A percentile compares a stretch with the other conserved stretches of the same genome.
phyloP scores from a whole-genome alignment of 2,888 invertebrate genomes.

The Leptura quadrifasciata region DNA sequence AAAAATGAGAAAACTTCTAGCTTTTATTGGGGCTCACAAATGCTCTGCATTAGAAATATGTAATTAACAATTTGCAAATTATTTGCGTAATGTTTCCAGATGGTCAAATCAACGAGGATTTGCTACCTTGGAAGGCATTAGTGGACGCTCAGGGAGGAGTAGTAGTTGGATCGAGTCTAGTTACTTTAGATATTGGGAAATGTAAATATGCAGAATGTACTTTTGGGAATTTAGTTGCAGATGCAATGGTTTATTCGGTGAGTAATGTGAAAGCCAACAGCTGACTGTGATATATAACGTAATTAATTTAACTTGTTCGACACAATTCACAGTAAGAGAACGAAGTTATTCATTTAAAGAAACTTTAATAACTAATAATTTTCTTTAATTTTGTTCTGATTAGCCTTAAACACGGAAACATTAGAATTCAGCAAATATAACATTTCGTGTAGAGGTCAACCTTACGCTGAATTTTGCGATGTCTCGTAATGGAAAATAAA shows the following conservation, averaged over 20 bases:
- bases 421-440: too few species aligned
- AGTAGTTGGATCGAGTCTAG: slow-evolving; percentile 58
- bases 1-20: too few species aligned
- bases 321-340: not conserved
- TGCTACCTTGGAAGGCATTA: slow-evolving; percentile 56
- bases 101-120: slow-evolving; percentile 52
- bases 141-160: slow-evolving; percentile 54
- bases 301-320: not conserved
- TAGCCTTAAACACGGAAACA: too few species aligned
- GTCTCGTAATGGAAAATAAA: too few species aligned
- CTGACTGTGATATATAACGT: not conserved
- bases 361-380: too few species aligned
- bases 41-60: too few species aligned
- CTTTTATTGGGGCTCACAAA: too few species aligned
- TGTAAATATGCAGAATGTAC: slow-evolving; percentile 83
- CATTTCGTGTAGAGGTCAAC: too few species aligned
- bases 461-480: too few species aligned
- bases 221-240: slow-evolving; percentile 83
- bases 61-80: too few species aligned
- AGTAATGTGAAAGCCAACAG: slow-evolving; percentile 62
- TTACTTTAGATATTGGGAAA: slow-evolving; percentile 73
- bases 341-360: too few species aligned
- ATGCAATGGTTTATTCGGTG: slow-evolving; percentile 82
- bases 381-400: too few species aligned
- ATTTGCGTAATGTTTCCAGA: slow-evolving; percentile 51